Evolutionary conservation across 2,797 vertebrate genomes (phyloP), one percentile per base, ranked within the genome.

Genomic region (Takifugu ocellatus): DNA sequence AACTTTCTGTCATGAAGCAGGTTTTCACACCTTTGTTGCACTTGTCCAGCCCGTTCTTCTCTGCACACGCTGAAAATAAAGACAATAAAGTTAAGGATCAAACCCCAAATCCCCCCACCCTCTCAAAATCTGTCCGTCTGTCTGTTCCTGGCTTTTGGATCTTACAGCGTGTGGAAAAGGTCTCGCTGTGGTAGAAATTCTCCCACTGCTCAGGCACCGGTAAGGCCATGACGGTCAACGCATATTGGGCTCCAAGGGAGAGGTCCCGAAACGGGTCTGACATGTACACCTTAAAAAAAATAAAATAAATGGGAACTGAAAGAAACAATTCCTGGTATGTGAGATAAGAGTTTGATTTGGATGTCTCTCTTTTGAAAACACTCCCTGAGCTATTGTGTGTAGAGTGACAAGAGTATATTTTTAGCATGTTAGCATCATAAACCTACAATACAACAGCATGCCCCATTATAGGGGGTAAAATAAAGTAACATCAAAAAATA

Each of bases 151-250:
- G 14, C 43, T 47, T 2, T 1, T 33, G 15, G 17, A n/a, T 61
- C 84, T 83, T 82, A 93, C 92, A 81, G 61, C 80, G 89, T 7
- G 90, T 92, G 47, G 72, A 82, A 69, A 92, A 91, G 42, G 48
- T 62, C 58, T 79, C 66, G 67, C 72, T 89, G 8, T 43, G 42
- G 66, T 89, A 87, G 66, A 90, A 92, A 27, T 56, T 66, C 29
- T 87, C 74, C 91, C 91, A 91, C 25, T 61, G 17, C 81, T 91
- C 90, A 8, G 92, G 91, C 29, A 92, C 88, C 0, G 91, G 91
- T 63, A 93, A 70, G 15, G 90, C 89, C 83, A 92, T 90, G 67
- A 93, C 89, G 0, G 89, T 92, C 1, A 89, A 81, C 0, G 79
- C 88, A 59, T 87, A 92, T 53, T 87, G 77, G 56, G 82, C 67